These are phyloP conservation scores for Euzophera pinguis DNA, from an alignment of 2,888 invertebrate species.

Conservation along the genomic window DNA sequence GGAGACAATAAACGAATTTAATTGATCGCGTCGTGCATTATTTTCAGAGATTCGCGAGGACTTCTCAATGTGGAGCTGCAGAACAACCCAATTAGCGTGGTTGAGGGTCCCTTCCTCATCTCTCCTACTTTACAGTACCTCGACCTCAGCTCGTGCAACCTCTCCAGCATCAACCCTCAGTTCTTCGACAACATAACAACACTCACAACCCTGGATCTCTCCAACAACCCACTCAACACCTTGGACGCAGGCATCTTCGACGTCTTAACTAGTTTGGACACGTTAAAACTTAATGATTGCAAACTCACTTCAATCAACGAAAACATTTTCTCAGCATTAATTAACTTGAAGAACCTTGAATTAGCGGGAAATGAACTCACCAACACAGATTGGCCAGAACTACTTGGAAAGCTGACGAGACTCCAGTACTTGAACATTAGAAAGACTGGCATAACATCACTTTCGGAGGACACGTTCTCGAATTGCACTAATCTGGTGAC, in stretches of 20 bases:
- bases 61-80: conserved; percentile 85
- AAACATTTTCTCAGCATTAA: conserved; percentile 76
- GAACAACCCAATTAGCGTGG: conserved; percentile 81
- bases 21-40: neutral
- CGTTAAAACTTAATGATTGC: conserved; percentile 83
- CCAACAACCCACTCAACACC: conserved; percentile 81
- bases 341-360: conserved; percentile 82
- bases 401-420: conserved; percentile 80
- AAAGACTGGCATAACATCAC: conserved; percentile 79
- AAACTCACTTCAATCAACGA: conserved; percentile 80
- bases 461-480: conserved; percentile 83
- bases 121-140: conserved; percentile 83
- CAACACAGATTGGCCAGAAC: conserved; percentile 80
- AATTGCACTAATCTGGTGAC: conserved; percentile 82
- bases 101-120: conserved; percentile 83
- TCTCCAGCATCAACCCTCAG: conserved; percentile 77
- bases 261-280: conserved; percentile 82
- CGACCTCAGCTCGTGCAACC: conserved; percentile 83
- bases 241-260: conserved; percentile 81
- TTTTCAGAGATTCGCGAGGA: conserved; percentile 83
- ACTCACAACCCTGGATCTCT: conserved; percentile 84
- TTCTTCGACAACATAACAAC: conserved; percentile 85
- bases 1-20: too few species aligned
- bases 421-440: conserved; percentile 83
- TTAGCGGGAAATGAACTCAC: conserved; percentile 80